Evolutionary conservation across 2,797 vertebrate genomes (phyloP).

Genomic region (Dromococcyx pavoninus): DNA sequence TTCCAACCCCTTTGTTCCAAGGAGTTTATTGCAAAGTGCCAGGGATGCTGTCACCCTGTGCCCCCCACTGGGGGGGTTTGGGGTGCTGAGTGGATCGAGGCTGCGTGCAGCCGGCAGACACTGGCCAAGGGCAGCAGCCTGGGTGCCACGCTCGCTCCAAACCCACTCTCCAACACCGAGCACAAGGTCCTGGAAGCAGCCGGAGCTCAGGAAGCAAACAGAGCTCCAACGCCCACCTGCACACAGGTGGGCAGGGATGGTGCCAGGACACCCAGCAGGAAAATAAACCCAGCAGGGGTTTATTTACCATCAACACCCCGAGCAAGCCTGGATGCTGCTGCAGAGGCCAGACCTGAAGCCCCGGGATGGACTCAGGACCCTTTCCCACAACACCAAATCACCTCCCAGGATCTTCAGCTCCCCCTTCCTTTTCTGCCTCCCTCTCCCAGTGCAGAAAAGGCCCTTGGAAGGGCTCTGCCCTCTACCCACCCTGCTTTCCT

Average conservation of each 20-base stretch:
- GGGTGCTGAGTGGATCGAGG: no score
- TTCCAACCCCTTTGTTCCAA: not conserved
- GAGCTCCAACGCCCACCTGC: no score
- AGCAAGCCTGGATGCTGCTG: fast-evolving
- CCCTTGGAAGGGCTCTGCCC: not conserved
- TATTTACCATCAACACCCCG: not conserved
- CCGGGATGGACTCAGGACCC: no score
- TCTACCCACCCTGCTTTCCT: not conserved
- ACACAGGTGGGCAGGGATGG: no score
- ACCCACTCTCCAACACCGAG: no score
- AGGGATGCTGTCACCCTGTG: no score
- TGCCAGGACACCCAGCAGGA: not conserved
- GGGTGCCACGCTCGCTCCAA: no score
- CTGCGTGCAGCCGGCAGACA: no score
- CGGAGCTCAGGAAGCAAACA: no score
- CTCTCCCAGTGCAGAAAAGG: not conserved
- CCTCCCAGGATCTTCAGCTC: not conserved
- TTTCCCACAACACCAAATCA: fast-evolving
- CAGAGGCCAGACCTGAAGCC: not conserved
- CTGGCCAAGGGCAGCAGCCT: no score
- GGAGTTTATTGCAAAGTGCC: fast-evolving
- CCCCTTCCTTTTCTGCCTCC: not conserved
- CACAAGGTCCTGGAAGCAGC: no score
- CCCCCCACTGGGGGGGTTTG: no score
- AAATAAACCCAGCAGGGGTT: not conserved